Base-by-base conservation (phyloP, 1,140 invertebrate genomes). In the Drosophila setifemur region DNA sequence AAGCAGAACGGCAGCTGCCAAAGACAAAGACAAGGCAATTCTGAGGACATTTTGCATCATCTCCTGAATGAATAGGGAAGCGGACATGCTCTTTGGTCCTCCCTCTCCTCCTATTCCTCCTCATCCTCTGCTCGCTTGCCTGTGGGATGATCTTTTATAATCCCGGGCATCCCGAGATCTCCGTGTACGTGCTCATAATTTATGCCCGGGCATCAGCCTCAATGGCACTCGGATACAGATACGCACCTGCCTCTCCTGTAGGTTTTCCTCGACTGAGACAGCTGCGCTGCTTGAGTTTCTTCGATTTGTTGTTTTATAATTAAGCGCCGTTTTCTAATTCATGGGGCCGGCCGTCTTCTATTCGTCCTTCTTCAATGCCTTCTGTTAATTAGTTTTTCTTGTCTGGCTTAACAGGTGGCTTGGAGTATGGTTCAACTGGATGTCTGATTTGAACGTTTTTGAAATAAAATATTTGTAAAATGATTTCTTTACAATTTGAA, bases 171-270 rank as follows among this genome's bases (percentile, higher is more conserved):
- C 28, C 57, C 61, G 21, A 42, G 53, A 55, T 70, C 52, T 50
- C 31, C 18, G 52, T 60, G 74, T 78, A 74, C 79, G 79, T 83
- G 79, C 79, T 75, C 74, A 79, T 83, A 85, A 79, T 68, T 85
- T 83, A 85, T 85, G 48, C 48, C 2, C 26, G 33, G 14, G 57
- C 60, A 61, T 26, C 28, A 26, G 40, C 25, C 37, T 61, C 33
- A 64, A 40, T 44, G 42, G 37, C 12, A 23, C 26, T 50, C 45
- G 43, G 29, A 52, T 23, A 52, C 47, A 57, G 50, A 71, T 29
- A 64, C 53, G 55, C 67, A 82, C 76, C 76, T 75, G 58, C 55
- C 42, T 39, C 2, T n/a, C 28, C 33, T 33, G 40, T 31, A 31
- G 18, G 8, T 42, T 48, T 35, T 70, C 49, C 49, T 70, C 35